A percentile compares a stretch with the other conserved stretches of the same genome.
Evolutionary conservation across 2,797 vertebrate species (phyloP).

Genomic region (Microchirus variegatus): DNA sequence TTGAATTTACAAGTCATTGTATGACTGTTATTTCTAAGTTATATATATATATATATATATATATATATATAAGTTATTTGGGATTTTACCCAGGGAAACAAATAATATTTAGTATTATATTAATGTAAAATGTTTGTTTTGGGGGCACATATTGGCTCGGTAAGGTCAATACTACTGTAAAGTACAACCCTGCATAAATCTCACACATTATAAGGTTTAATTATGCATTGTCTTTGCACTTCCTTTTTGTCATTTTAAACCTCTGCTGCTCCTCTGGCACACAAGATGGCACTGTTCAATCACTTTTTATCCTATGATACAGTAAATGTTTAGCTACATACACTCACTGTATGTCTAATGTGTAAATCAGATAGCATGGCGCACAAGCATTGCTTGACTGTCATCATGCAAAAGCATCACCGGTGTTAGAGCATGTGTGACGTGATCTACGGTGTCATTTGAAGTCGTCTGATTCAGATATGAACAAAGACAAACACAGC

Average conservation of each 20-base stretch:
- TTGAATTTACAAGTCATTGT: no score
- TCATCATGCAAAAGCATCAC: slow-evolving; percentile 16
- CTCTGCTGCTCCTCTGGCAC: slow-evolving; percentile 7
- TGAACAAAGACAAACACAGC: slow-evolving; percentile 62
- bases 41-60: no score
- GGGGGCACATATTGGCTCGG: no score
- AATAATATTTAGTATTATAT: no score
- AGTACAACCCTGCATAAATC: no score
- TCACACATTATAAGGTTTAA: no score
- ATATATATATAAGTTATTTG: no score
- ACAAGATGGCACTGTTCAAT: slow-evolving; percentile 67
- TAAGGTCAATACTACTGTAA: no score
- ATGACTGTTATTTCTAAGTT: no score
- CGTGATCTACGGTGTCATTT: slow-evolving; percentile 32
- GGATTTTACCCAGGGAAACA: no score
- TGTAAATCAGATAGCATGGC: background rate
- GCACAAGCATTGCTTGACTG: slow-evolving; percentile 2
- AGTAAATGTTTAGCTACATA: background rate
- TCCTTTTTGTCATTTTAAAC: background rate
- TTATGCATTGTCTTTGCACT: no score
- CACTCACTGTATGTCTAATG: background rate
- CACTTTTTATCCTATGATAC: slow-evolving; percentile 9
- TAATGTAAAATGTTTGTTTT: no score
- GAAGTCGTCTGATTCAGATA: slow-evolving; percentile 49
- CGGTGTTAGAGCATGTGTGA: slow-evolving; percentile 29